A percentile compares a stretch with the other conserved stretches of the same genome.
These are phyloP conservation scores for Melanotaenia boesemani DNA, from an alignment of 2,797 vertebrate genomes.

Conservation along the genomic window DNA sequence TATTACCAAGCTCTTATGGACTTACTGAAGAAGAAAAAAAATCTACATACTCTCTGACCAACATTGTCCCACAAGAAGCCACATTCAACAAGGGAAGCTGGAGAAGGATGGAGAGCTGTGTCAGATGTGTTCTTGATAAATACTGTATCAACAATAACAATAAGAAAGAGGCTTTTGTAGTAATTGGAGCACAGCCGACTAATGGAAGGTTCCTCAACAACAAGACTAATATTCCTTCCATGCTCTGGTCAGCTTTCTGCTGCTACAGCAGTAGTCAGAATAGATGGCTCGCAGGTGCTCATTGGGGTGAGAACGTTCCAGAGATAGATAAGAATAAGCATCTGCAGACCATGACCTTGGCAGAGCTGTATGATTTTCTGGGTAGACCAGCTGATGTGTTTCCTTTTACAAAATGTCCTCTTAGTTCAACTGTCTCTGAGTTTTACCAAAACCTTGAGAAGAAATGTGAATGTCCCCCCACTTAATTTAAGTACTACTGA, in stretches of 20 bases:
- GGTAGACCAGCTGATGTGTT: not conserved
- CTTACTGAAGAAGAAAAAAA: fast-evolving
- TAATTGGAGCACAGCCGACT: conserved; percentile 41
- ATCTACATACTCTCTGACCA: conserved; percentile 58
- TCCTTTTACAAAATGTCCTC: not conserved
- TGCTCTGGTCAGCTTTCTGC: conserved; percentile 60
- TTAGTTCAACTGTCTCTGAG: too few relatives aligned
- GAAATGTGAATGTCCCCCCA: too few relatives aligned
- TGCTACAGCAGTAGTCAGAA: not conserved
- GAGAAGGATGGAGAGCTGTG: not conserved
- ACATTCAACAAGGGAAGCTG: conserved; percentile 2
- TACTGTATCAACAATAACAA: conserved; percentile 1
- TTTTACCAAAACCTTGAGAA: too few relatives aligned
- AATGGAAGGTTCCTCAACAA: not conserved
- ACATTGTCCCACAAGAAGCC: not conserved
- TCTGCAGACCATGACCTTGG: conserved; percentile 23
- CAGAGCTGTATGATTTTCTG: not conserved
- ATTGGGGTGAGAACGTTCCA: conserved; percentile 13
- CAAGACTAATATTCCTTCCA: conserved; percentile 30
- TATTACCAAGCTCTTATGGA: conserved; percentile 30
- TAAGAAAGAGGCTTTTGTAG: not conserved
- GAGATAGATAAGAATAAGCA: fast-evolving
- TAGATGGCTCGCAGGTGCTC: conserved; percentile 22
- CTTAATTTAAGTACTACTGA: too few relatives aligned
- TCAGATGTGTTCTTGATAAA: not conserved